phyloP scores from a whole-genome alignment of 2,113 vertebrate genomes.

The Kryptolebias marmoratus region DNA sequence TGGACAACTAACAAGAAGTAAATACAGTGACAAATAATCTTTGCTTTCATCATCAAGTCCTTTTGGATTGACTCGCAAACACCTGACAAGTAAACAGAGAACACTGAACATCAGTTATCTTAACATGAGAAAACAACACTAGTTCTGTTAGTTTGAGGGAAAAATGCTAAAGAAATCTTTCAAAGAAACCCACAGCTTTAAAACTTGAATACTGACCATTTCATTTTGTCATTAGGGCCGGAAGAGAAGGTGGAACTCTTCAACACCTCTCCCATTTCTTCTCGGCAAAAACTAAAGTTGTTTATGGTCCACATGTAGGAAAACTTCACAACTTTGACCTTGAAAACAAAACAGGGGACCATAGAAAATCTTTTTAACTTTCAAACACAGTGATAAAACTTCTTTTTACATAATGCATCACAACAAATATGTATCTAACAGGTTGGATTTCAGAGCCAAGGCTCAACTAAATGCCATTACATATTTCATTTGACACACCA shows the following conservation, averaged over 20 bases:
- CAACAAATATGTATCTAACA: too few relatives aligned
- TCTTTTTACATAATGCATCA: too few relatives aligned
- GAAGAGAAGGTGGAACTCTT: conserved; percentile 99
- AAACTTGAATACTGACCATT: conserved; percentile 84
- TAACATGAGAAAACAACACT: not conserved
- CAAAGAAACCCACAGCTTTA: not conserved
- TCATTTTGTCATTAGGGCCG: conserved; percentile 98
- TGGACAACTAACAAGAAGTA: conserved; percentile 98
- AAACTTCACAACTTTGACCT: conserved; percentile 99
- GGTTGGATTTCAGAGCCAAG: not conserved
- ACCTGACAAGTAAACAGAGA: conserved; percentile 81
- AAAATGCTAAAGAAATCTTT: not conserved
- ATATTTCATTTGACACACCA: not conserved
- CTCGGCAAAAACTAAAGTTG: conserved; percentile 98
- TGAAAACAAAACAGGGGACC: conserved; percentile 3
- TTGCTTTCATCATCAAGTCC: conserved; percentile 99
- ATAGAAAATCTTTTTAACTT: not conserved
- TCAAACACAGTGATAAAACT: too few relatives aligned
- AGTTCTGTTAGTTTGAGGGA: conserved; percentile 2
- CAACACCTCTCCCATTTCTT: conserved; percentile 99
- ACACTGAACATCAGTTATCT: conserved; percentile 25
- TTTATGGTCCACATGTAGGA: conserved; percentile 99
- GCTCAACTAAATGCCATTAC: not conserved
- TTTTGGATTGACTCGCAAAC: conserved; percentile 98
- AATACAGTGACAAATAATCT: conserved; percentile 97